Percentiles rank a stretch among this genome's conserved stretches.
These are phyloP conservation scores for Lomographa bimaculata DNA, from an alignment of 2,888 invertebrate genomes.

Conservation along the genomic window DNA sequence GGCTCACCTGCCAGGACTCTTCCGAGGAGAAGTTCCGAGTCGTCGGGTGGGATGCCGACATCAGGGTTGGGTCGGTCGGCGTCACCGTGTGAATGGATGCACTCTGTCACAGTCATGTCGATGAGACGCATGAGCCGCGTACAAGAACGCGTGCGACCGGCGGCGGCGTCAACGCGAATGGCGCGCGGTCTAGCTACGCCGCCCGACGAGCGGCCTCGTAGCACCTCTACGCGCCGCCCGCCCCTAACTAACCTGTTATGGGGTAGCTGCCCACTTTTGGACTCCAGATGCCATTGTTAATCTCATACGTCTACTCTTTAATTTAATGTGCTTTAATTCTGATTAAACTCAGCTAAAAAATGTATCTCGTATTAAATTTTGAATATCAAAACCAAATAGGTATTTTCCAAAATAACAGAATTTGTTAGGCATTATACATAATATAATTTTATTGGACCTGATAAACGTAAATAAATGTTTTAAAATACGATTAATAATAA, in stretches of 20 bases:
- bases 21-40: constrained; percentile 73
- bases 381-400: too few species aligned
- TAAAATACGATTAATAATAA: too few species aligned
- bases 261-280: too few species aligned
- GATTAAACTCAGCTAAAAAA: too few species aligned
- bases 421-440: too few species aligned
- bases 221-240: constrained; percentile 54
- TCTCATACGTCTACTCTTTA: too few species aligned
- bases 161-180: constrained; percentile 80
- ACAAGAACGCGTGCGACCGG: constrained; percentile 74
- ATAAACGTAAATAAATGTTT: too few species aligned
- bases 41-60: constrained; percentile 46
- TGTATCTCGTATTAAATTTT: too few species aligned
- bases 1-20: constrained; percentile 77
- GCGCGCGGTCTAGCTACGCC: constrained; percentile 70
- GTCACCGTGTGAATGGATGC: constrained; percentile 51
- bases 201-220: constrained; percentile 57
- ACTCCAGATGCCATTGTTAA: too few species aligned
- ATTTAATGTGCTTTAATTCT: too few species aligned
- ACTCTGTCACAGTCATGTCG: constrained; percentile 78
- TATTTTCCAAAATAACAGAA: too few species aligned
- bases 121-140: constrained; percentile 74
- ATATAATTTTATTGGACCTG: too few species aligned
- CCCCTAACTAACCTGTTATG: constrained; percentile 52
- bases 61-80: constrained; percentile 42